These are phyloP conservation scores for Drosophila dives DNA, from an alignment of 2,888 invertebrate species.

Conservation along the genomic window DNA sequence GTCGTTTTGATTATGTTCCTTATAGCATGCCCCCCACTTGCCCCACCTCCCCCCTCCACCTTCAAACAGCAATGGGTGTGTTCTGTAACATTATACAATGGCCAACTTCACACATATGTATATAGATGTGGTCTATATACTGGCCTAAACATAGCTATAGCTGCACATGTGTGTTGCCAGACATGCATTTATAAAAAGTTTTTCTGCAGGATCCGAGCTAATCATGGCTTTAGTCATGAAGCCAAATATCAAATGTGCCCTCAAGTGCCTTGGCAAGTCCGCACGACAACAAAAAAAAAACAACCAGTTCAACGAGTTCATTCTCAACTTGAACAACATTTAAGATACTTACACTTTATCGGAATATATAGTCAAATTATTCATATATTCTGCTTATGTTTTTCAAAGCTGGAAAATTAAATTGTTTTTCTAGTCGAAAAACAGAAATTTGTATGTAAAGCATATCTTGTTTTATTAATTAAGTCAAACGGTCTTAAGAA, in stretches of 20 bases:
- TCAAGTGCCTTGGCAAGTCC: conserved; percentile 23
- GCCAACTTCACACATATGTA: conserved; percentile 10
- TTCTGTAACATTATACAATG: conserved; percentile 25
- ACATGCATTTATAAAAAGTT: conserved; percentile 2
- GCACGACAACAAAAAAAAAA: conserved; percentile 17
- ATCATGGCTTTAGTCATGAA: conserved; percentile 61
- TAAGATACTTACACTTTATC: neutral
- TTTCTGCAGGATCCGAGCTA: conserved; percentile 48
- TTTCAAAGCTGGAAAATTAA: neutral
- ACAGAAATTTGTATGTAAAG: neutral
- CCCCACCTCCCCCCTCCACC: neutral
- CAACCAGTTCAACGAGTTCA: conserved; percentile 23
- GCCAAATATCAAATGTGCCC: conserved; percentile 34
- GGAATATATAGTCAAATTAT: neutral
- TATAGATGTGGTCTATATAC: neutral
- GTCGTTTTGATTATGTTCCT: conserved; percentile 70
- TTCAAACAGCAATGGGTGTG: conserved; percentile 41
- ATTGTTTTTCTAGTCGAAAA: neutral
- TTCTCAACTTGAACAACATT: conserved; percentile 26
- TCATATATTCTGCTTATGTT: neutral
- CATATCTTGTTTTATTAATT: neutral
- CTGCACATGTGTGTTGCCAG: neutral
- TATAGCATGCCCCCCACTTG: conserved; percentile 15
- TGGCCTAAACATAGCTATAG: conserved; percentile 1
- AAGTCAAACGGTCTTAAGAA: neutral